Percentiles rank a stretch among this genome's conserved stretches.
Conservation (phyloP, 2,888 invertebrate genomes). For the Apodemia mormo region DNA sequence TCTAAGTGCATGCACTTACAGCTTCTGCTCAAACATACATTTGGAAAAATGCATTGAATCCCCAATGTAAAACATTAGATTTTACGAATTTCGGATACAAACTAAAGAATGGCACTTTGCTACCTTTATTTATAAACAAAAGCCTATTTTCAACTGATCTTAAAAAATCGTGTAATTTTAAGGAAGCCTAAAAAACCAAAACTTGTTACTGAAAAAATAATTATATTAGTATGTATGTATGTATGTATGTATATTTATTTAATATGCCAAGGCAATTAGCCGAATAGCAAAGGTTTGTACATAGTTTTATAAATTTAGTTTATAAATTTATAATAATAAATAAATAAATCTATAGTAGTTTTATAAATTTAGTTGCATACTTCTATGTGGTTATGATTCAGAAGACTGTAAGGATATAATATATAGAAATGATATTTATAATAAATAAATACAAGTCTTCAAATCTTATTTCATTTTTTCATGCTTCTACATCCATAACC, state of each 20-base stretch:
- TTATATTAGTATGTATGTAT: constrained; percentile 5
- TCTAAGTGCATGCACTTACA: too few relatives aligned
- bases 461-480: too few relatives aligned
- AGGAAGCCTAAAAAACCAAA: neutral
- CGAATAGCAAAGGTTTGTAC: too few relatives aligned
- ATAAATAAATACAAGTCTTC: constrained; percentile 19
- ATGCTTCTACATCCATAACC: too few relatives aligned
- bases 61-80: constrained; percentile 18
- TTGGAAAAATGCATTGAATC: constrained; percentile 17
- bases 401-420: constrained; percentile 20
- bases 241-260: neutral
- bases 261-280: too few relatives aligned
- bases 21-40: neutral
- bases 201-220: constrained; percentile 6
- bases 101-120: constrained; percentile 20
- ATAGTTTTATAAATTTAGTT: too few relatives aligned
- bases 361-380: too few relatives aligned
- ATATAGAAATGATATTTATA: constrained; percentile 16
- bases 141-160: constrained; percentile 18
- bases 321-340: too few relatives aligned
- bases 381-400: too few relatives aligned
- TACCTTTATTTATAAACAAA: constrained; percentile 21
- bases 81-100: constrained; percentile 20
- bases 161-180: constrained; percentile 10
- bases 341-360: too few relatives aligned